Conservation (phyloP, 1,140 invertebrate genomes). For the Drosophila willistoni region DNA sequence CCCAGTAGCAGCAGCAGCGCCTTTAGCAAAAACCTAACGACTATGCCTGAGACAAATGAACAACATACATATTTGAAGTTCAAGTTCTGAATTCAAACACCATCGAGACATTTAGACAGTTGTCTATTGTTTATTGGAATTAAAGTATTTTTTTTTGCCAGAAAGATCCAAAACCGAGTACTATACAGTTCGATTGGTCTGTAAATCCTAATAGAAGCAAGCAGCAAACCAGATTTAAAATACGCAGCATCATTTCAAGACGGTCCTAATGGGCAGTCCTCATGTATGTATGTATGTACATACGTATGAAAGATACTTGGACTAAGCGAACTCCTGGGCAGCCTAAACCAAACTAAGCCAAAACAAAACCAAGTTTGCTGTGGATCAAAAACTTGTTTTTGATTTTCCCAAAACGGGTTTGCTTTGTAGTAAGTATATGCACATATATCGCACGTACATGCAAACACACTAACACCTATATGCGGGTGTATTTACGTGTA, state of each 20-base stretch:
- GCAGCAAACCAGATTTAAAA: background rate
- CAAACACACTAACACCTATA: background rate
- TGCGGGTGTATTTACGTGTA: conserved; percentile 24
- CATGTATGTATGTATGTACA: background rate
- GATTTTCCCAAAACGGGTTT: conserved; percentile 60
- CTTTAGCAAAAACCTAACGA: background rate
- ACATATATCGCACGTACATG: background rate
- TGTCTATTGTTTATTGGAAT: too few relatives aligned
- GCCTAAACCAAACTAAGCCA: background rate
- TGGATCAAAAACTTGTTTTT: conserved; percentile 67
- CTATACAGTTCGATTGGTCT: too few relatives aligned
- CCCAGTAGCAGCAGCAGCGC: conserved; percentile 20
- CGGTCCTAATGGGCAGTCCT: background rate
- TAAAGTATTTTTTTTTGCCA: too few relatives aligned
- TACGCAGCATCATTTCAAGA: background rate
- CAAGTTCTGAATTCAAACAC: too few relatives aligned
- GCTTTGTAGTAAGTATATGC: conserved; percentile 9
- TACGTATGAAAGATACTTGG: background rate
- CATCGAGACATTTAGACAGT: too few relatives aligned
- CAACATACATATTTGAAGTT: too few relatives aligned
- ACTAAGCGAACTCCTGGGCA: background rate
- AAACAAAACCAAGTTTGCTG: conserved; percentile 13
- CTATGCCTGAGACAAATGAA: background rate
- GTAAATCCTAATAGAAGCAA: too few relatives aligned
- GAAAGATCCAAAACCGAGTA: too few relatives aligned